Evolutionary conservation across 2,888 invertebrate species (phyloP).

Genomic region (Nomada fabriciana): DNA sequence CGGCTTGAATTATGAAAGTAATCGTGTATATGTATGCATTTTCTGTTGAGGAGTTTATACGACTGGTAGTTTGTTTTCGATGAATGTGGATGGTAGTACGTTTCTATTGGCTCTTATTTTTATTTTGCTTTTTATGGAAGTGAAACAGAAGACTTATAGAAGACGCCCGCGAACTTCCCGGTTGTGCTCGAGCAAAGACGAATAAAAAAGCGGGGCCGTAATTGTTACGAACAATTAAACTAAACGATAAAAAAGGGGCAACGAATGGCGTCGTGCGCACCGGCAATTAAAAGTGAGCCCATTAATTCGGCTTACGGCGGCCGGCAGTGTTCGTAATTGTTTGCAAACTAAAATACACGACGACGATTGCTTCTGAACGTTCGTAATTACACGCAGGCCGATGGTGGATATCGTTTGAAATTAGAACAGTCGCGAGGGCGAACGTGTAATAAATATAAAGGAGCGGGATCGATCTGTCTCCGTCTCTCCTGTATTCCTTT

Average conservation of each 20-base stretch:
- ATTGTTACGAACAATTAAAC: slow-evolving; percentile 58
- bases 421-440: slow-evolving; percentile 42
- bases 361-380: slow-evolving; percentile 42
- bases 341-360: slow-evolving; percentile 56
- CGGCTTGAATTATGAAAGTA: not conserved
- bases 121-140: too few species aligned
- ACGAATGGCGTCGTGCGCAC: slow-evolving; percentile 15
- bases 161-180: too few species aligned
- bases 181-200: not conserved
- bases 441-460: slow-evolving; percentile 44
- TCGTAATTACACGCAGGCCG: slow-evolving; percentile 40
- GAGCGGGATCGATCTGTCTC: slow-evolving; percentile 15
- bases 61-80: not conserved
- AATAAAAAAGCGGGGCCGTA: slow-evolving; percentile 27
- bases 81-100: not conserved
- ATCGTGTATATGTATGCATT: not conserved
- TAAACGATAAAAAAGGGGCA: slow-evolving; percentile 10
- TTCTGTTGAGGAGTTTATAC: not conserved
- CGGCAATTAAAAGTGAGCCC: slow-evolving; percentile 63
- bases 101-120: not conserved
- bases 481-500: not conserved
- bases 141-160: too few species aligned
- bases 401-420: slow-evolving; percentile 18
- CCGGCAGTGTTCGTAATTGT: slow-evolving; percentile 55
- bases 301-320: slow-evolving; percentile 56